Percentiles rank a stretch among this genome's conserved stretches.
These are phyloP conservation scores for Tortrix viridana DNA, from an alignment of 2,888 invertebrate genomes.

Conservation along the genomic window DNA sequence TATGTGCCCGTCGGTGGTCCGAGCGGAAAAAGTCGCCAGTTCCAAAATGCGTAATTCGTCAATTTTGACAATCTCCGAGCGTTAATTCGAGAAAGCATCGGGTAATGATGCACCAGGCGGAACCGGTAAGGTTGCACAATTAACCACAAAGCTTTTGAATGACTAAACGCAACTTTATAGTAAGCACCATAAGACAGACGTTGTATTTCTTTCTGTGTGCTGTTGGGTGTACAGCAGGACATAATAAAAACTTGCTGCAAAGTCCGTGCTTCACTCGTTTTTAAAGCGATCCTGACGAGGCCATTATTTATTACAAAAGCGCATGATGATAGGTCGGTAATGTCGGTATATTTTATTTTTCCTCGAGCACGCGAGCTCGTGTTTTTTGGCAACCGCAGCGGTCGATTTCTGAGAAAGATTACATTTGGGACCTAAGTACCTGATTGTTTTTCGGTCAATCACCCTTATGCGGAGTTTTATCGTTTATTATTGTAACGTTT, in stretches of 20 bases:
- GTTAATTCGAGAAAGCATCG: constrained; percentile 57
- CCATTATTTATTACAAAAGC: constrained; percentile 73
- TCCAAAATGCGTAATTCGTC: constrained; percentile 43
- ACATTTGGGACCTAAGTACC: constrained; percentile 75
- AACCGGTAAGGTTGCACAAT: constrained; percentile 61
- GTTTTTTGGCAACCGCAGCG: constrained; percentile 77
- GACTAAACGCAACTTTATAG: constrained; percentile 2
- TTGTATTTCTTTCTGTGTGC: constrained; percentile 17
- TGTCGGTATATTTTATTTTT: constrained; percentile 65
- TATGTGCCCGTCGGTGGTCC: constrained; percentile 39
- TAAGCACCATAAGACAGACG: neutral
- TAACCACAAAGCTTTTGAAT: constrained; percentile 16
- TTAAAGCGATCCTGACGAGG: constrained; percentile 63
- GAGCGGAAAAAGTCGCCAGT: constrained; percentile 39
- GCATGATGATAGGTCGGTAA: constrained; percentile 66
- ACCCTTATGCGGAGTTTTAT: constrained; percentile 63
- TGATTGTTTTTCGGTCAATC: constrained; percentile 79
- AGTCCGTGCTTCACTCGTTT: constrained; percentile 54
- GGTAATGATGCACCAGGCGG: constrained; percentile 63
- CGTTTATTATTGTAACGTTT: constrained; percentile 60
- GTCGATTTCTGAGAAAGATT: constrained; percentile 77
- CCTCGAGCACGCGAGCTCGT: constrained; percentile 56
- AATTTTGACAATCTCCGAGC: constrained; percentile 61
- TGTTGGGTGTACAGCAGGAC: constrained; percentile 46
- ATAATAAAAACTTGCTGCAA: constrained; percentile 64